A percentile compares a stretch with the other conserved stretches of the same genome.
Evolutionary conservation across 2,113 vertebrate genomes (phyloP).

Genomic region (Anguilla japonica): DNA sequence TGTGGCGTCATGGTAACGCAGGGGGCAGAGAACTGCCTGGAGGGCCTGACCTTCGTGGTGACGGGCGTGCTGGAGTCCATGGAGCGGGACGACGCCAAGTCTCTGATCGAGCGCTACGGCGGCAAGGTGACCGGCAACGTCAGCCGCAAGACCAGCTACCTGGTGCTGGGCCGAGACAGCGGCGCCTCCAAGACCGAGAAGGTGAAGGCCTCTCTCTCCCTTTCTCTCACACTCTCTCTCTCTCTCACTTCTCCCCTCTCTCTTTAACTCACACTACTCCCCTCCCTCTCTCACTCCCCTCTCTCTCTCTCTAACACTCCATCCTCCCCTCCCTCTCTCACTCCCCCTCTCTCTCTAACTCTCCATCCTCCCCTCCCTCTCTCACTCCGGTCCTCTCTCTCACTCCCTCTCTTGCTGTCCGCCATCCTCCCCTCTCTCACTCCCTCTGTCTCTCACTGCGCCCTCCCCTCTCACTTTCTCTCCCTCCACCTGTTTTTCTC

Average conservation of each 20-base stretch:
- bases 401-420: not conserved
- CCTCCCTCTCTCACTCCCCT: not conserved
- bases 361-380: not conserved
- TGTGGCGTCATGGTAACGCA: constrained; percentile 46
- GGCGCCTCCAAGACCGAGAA: constrained; percentile 89
- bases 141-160: constrained; percentile 92
- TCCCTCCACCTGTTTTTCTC: not conserved
- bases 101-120: constrained; percentile 90
- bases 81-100: constrained; percentile 90
- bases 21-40: constrained; percentile 96
- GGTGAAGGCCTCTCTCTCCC: constrained; percentile 57
- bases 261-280: not conserved
- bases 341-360: not conserved
- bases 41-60: constrained; percentile 90
- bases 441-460: not conserved
- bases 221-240: not conserved
- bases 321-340: not conserved
- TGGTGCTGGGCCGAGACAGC: constrained; percentile 89
- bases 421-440: not conserved
- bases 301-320: not conserved
- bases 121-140: constrained; percentile 94
- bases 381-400: not conserved
- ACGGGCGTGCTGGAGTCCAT: constrained; percentile 94
- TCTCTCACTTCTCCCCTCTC: not conserved
- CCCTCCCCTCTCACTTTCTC: not conserved